Base-by-base conservation (phyloP, 2,888 invertebrate genomes). In the Platycheirus albimanus region DNA sequence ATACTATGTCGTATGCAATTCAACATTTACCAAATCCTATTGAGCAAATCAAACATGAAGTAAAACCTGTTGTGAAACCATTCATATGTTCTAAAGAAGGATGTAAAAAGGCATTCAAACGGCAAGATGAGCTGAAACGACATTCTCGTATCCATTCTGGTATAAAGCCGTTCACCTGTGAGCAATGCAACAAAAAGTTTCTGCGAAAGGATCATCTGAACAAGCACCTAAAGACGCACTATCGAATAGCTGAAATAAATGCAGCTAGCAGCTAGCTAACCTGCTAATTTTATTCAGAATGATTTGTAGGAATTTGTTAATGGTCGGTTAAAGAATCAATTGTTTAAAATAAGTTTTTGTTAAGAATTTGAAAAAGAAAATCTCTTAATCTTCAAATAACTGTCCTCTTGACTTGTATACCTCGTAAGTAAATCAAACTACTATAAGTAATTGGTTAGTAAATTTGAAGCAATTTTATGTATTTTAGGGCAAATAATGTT, bases 61-160 rank as follows among this genome's bases (percentile, higher is more conserved):
- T 36, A 10, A 36, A 45, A 7, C 2, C 76, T 2, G 47, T 41
- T 10, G 38, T 63, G 5, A 70, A 15, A 19, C 61, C 78, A 2
- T 58, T 28, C 19, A 17, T 3, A 1, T 75, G 79, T 17, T 3
- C 10, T 10, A 15, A 5, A 10, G 13, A 11, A 10, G 69, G 49
- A 7, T 90, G 89, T 58, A 80, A 85, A 17, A 90, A 89, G 47
- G 79, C 87, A 20, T 90, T 90, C 51, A 89, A 88, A 67, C 87
- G 89, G 2, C 89, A 89, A 75, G 89, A 90, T 66, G 89, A 90
- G 85, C 86, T 90, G 7, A 90, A 89, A 67, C 89, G 89, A 2
- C 89, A 90, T 66, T 86, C 87, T 81, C 87, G 90, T 33, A 90
- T 89, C 41, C 89, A 90, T 70, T 69, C 86, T 0, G 89, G 89